A percentile compares a stretch with the other conserved stretches of the same genome.
These are phyloP conservation scores for Oreotrochilus melanogaster DNA, from an alignment of 2,113 vertebrate species.

Conservation along the genomic window DNA sequence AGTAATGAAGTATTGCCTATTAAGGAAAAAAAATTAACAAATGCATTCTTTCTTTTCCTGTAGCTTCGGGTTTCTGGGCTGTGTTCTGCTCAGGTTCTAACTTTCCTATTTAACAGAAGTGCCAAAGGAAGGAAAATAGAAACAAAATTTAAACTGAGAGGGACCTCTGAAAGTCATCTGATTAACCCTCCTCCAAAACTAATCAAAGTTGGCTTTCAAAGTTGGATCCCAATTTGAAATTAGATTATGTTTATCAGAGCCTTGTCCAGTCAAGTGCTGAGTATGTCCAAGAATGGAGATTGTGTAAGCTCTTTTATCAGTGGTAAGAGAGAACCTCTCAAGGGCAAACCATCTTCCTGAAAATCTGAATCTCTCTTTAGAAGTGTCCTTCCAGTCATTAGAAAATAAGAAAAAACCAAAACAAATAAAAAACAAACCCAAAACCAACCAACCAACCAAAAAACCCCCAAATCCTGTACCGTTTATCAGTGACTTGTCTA, in stretches of 20 bases:
- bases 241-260: background rate
- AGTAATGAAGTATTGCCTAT: background rate
- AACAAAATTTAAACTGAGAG: background rate
- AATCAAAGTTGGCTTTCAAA: background rate
- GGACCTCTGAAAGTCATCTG: background rate
- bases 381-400: background rate
- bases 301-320: background rate
- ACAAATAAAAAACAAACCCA: too few relatives aligned
- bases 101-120: background rate
- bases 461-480: background rate
- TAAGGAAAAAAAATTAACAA: background rate
- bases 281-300: background rate
- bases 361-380: background rate
- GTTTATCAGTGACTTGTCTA: background rate
- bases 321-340: background rate
- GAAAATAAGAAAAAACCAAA: background rate
- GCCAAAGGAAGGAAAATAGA: background rate
- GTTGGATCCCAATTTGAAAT: background rate
- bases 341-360: rapidly evolving
- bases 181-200: background rate
- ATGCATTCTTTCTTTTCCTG: background rate
- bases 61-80: background rate
- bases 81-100: background rate
- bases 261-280: background rate
- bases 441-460: too few relatives aligned